Conservation (phyloP, 2,888 invertebrate genomes). For the Heliconius sara region DNA sequence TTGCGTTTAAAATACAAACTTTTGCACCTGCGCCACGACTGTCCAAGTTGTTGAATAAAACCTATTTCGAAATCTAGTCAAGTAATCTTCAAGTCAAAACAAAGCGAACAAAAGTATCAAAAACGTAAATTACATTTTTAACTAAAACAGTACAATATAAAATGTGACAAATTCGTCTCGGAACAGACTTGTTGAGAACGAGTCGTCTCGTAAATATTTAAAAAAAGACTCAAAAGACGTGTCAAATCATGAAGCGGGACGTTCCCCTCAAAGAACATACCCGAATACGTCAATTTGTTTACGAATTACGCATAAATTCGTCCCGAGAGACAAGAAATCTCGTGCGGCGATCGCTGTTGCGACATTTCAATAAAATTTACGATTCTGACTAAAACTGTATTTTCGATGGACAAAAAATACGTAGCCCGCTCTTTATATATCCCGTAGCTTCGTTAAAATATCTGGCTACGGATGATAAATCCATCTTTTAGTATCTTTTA, state of each 20-base stretch:
- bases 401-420: slow-evolving; percentile 78
- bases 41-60: too few species aligned
- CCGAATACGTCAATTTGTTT: slow-evolving; percentile 82
- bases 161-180: slow-evolving; percentile 44
- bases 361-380: slow-evolving; percentile 85
- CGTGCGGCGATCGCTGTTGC: slow-evolving; percentile 81
- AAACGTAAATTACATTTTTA: neutral
- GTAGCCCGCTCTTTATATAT: slow-evolving; percentile 68
- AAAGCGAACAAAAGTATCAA: neutral
- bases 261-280: slow-evolving; percentile 72
- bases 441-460: slow-evolving; percentile 79
- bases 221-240: slow-evolving; percentile 67
- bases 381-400: slow-evolving; percentile 83
- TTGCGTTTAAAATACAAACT: too few species aligned
- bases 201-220: slow-evolving; percentile 54
- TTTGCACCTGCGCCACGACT: too few species aligned
- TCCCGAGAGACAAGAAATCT: slow-evolving; percentile 81
- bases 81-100: neutral
- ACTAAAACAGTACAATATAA: slow-evolving; percentile 31
- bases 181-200: slow-evolving; percentile 39
- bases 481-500: slow-evolving; percentile 56
- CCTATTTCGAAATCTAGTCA: too few species aligned
- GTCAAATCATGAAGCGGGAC: slow-evolving; percentile 73
- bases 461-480: slow-evolving; percentile 76
- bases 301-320: slow-evolving; percentile 84